Evolutionary conservation across 1,140 invertebrate species (phyloP).

Genomic region (Bombus sibiricus): DNA sequence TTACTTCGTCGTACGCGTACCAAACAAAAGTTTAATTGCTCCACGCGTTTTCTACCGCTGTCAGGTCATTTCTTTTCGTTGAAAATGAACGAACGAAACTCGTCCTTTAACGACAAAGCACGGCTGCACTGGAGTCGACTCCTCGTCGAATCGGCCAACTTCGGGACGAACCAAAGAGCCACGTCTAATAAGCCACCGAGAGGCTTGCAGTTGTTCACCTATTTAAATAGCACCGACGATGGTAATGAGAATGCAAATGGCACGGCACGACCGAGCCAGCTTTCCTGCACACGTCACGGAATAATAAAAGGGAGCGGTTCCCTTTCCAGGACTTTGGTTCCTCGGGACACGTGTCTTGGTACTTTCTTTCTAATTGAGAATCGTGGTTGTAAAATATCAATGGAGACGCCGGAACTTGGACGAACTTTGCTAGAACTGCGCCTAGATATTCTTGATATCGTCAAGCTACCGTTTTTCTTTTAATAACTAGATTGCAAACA

Average conservation of each 20-base stretch:
- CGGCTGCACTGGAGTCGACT: not conserved
- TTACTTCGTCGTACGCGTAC: not conserved
- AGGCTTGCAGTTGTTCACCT: constrained; percentile 68
- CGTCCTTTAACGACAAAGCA: not conserved
- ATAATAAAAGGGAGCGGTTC: constrained; percentile 62
- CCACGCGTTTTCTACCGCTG: not conserved
- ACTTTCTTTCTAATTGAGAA: not conserved
- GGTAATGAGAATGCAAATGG: constrained; percentile 77
- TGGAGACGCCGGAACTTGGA: too few relatives aligned
- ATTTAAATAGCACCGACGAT: constrained; percentile 73
- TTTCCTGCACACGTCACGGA: constrained; percentile 58
- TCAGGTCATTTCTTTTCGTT: too few relatives aligned
- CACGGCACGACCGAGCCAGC: constrained; percentile 62
- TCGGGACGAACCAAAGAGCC: not conserved
- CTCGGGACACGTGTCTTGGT: not conserved
- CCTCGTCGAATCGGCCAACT: not conserved
- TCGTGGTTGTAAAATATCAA: not conserved
- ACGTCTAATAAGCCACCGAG: constrained; percentile 57
- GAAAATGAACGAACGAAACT: not conserved
- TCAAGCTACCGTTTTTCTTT: not conserved
- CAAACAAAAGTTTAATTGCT: constrained; percentile 12
- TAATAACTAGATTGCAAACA: too few relatives aligned
- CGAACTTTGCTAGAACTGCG: not conserved
- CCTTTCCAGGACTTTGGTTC: not conserved
- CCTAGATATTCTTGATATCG: not conserved